Evolutionary conservation across 2,113 vertebrate genomes (phyloP), one percentile per base, ranked within the genome.

Genomic region (Etheostoma spectabile): DNA sequence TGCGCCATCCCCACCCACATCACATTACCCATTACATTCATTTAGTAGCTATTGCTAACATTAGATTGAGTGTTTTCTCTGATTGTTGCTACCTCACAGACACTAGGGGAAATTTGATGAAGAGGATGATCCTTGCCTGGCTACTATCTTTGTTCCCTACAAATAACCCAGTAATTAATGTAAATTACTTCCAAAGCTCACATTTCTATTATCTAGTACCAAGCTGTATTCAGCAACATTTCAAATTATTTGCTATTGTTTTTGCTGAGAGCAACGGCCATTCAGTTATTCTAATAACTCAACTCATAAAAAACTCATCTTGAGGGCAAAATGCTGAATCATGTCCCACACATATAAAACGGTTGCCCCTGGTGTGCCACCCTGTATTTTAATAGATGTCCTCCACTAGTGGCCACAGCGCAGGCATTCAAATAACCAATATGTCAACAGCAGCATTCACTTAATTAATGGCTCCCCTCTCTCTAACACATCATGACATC

Each of bases 341-440:
- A 63, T 60, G 61, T 53, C 59, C 59, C 45, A 30, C 18, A 75
- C 48, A 42, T 8, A 33, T 77, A 21, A 48, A 53, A 59, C 42
- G 14, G 27, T 60, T 65, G 51, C 33, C 45, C 5, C 35, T 35
- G n/a, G 14, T 52, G 62, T 59, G 51, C 56, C 51, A 53, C 19
- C 51, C 22, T 55, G 52, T 56, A 59, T 66, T 69, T 74, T 66
- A 62, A 49, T 15, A 45, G 35, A 60, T 24, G 1, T 27, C 27
- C 46, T 82, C 74, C 78, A 81, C 79, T 75, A 80, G 75, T 62
- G 52, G 75, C 67, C 67, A 55, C 74, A 56, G 56, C 62, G 19
- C 48, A 35, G 38, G 49, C 63, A 14, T 72, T 82, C 76, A 65
- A 65, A 79, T 76, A 77, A 77, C 55, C 74, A 65, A 76, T 76